Percentiles rank a stretch among this genome's conserved stretches.
phyloP scores from a whole-genome alignment of 2,113 vertebrate species.

The Lycocorax pyrrhopterus region DNA sequence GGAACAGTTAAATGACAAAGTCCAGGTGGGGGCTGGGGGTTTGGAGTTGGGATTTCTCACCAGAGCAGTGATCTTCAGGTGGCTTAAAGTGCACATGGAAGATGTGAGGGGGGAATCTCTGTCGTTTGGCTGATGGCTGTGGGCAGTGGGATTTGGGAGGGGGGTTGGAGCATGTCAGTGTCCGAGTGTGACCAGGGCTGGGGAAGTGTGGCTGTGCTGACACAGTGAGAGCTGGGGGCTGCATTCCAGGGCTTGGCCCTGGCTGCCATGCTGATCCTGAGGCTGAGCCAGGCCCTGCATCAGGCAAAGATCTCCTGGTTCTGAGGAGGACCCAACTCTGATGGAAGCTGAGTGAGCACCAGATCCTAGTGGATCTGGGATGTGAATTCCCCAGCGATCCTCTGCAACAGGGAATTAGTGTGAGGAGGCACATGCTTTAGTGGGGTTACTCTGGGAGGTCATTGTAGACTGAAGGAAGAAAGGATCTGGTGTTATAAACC shows the following conservation, averaged over 20 bases:
- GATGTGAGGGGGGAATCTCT: neutral
- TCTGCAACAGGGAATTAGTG: neutral
- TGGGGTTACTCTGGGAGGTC: neutral
- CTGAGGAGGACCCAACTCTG: neutral
- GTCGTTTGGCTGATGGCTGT: neutral
- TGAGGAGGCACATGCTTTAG: neutral
- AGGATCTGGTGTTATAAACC: neutral
- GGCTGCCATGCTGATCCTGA: neutral
- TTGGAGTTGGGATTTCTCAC: neutral
- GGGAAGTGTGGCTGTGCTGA: neutral
- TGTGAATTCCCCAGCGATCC: neutral
- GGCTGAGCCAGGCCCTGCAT: neutral
- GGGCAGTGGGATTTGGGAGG: neutral
- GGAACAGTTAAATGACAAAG: neutral
- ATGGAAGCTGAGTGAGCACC: neutral
- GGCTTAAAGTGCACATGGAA: neutral
- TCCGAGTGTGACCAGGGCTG: neutral
- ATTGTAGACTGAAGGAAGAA: neutral
- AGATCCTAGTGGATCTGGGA: neutral
- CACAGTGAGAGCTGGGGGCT: fast-evolving
- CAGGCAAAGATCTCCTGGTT: neutral
- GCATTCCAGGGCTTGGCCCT: neutral
- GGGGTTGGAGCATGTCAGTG: fast-evolving
- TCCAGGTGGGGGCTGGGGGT: neutral
- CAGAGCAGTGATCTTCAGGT: neutral